Base-by-base conservation (phyloP, 2,797 vertebrate species). In the Percopsis omiscomaycus region DNA sequence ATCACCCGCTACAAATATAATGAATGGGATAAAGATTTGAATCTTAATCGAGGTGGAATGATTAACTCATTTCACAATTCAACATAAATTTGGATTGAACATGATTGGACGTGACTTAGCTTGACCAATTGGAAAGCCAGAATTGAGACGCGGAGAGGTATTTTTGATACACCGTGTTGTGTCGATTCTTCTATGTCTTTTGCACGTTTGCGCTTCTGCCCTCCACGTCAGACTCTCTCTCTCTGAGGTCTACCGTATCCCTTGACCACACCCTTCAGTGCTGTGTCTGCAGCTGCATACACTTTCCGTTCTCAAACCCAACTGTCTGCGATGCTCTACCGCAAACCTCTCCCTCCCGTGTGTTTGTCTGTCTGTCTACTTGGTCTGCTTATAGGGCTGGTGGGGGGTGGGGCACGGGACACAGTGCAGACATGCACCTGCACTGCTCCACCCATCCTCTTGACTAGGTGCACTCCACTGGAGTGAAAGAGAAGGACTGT, bases 321-420 rank as follows among this genome's bases (percentile, higher is more conserved):
- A 15, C 58, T 66, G 22, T 68, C 55, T 52, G 49, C 48, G 48
- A 44, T 69, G 14, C 58, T 50, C 53, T 8, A 48, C 66, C 65
- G 2, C 63, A 73, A 59, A 49, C 49, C 71, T 71, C 58, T 42
- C 3, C 50, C 53, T 46, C n/a, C 22, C 64, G 32, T 60, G 52
- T 60, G 52, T 6, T 32, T 64, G 48, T 77, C 59, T 60, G 67
- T 71, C 66, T 58, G 45, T 63, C 49, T 57, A 37, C 66, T 68
- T 81, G 69, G 50, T 59, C 60, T 46, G 49, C 28, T 11, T 29
- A 72, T 75, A 67, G 74, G 77, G 71, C 79, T 79, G 79, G 68
- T 78, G 84, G 69, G 74, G 77, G 69, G 82, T 79, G 79, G 69
- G 79, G 83, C 27, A 42, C 15, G 13, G 28, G 49, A 45, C 22